phyloP scores from a whole-genome alignment of 2,888 invertebrate species.

The Polymixis lichenea region DNA sequence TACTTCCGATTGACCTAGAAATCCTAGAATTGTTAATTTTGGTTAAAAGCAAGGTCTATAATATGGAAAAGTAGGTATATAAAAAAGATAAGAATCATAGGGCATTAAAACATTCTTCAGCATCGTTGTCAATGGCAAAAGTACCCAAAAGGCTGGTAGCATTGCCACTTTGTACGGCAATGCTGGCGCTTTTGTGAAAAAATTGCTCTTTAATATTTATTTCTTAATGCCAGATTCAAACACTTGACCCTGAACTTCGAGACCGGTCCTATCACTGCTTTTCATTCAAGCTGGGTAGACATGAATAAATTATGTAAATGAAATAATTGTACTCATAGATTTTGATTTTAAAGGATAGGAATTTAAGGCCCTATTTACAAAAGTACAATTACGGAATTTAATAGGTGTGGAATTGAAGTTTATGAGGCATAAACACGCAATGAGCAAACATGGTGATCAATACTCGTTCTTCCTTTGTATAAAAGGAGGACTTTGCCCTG shows the following conservation, averaged over 20 bases:
- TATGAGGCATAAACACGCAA: not conserved
- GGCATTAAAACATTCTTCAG: no score
- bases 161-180: no score
- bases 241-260: conserved; percentile 11
- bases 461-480: not conserved
- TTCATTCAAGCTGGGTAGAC: not conserved
- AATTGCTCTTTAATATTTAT: not conserved
- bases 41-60: no score
- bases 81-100: no score
- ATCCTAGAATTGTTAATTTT: no score
- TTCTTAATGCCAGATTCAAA: not conserved
- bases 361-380: not conserved
- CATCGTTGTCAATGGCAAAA: no score
- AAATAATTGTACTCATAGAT: not conserved
- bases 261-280: not conserved
- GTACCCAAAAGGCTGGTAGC: no score
- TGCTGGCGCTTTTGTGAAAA: no score
- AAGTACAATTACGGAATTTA: not conserved
- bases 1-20: no score
- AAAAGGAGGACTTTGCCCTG: conserved; percentile 3
- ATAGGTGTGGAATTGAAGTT: not conserved
- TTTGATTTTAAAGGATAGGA: not conserved
- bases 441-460: not conserved
- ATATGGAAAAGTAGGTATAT: no score
- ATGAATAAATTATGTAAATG: not conserved